Evolutionary conservation across 2,113 vertebrate species (phyloP), one percentile per base, ranked within the genome.

Genomic region (Phaethornis superciliosus): DNA sequence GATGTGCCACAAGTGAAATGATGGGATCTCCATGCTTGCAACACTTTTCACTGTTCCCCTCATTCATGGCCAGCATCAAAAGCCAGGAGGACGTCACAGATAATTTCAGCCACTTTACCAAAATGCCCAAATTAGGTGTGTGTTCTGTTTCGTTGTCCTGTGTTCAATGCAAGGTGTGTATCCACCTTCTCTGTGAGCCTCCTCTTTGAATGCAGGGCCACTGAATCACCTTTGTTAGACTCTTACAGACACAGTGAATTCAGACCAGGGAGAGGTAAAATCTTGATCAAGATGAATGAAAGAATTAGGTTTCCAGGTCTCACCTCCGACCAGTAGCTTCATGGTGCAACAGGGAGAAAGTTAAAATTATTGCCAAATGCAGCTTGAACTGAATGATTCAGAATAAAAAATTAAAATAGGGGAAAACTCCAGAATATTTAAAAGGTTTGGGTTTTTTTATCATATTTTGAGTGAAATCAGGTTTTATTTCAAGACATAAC

Each of bases 251-350:
- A 60, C 58, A 28, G 64, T 18, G 84, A 87, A 90, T 70, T 42
- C 80, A 70, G 72, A 63, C 63, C 81, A 88, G 76, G 64, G 69
- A 93, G 64, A 81, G 44, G 71, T 56, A 90, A 81, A 74, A 77
- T 4, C 51, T 77, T 85, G 55, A 93, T 91, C 33, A 75, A 96
- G 93, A 91, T 72, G 95, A 95, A 95, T 94, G 52, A 86, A 85
- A 64, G 56, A 82, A 78, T 67, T 64, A 56, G 44, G 47, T 90
- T 90, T 85, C 54, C 76, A 88, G 64, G 40, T 89, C 69, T 86
- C 0, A 2, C 60, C 88, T 95, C 76, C 89, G 96, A 88, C 76
- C 47, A 88, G 94, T 89, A 90, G 80, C 87, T 91, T 90, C 5
- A 5, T 28, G 83, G 56, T 93, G 90, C 85, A 56, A 79, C 32